phyloP scores from a whole-genome alignment of 1,140 invertebrate genomes.

The Berghia stephanieae region DNA sequence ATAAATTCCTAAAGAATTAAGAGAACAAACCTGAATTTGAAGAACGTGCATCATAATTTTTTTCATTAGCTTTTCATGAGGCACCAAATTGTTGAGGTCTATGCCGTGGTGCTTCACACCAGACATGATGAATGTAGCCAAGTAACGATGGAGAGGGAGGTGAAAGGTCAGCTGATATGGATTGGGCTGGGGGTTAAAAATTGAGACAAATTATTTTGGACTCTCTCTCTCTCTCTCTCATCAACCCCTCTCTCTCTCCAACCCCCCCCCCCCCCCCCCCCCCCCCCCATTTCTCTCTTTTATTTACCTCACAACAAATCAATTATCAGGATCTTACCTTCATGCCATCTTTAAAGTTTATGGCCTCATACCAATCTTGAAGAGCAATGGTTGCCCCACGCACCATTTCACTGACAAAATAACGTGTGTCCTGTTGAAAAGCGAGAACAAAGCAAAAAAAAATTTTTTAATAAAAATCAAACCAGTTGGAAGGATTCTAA shows the following conservation, averaged over 20 bases:
- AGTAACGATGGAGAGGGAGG: constrained; percentile 92
- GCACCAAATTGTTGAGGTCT: constrained; percentile 78
- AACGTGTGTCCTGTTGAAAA: constrained; percentile 42
- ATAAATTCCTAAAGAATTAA: no score
- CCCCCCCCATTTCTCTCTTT: no score
- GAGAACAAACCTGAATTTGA: constrained; percentile 82
- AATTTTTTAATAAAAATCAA: not conserved
- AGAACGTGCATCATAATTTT: constrained; percentile 89
- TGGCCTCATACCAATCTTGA: constrained; percentile 86
- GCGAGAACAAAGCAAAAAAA: not conserved
- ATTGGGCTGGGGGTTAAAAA: constrained; percentile 72
- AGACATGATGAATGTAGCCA: constrained; percentile 90
- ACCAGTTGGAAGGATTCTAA: not conserved
- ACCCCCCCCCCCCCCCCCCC: no score
- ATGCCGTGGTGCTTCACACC: constrained; percentile 84
- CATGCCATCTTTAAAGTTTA: constrained; percentile 77
- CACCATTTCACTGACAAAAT: constrained; percentile 48
- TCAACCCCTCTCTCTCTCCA: no score
- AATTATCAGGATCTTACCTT: constrained; percentile 74
- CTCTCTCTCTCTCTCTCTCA: no score
- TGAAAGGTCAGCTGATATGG: constrained; percentile 92
- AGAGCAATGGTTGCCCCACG: constrained; percentile 70
- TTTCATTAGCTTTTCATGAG: constrained; percentile 77
- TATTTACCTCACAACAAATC: no score
- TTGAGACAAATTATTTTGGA: no score